Evolutionary conservation across 2,888 invertebrate genomes (phyloP), one percentile per base, ranked within the genome.

Genomic region (Noctua janthe): DNA sequence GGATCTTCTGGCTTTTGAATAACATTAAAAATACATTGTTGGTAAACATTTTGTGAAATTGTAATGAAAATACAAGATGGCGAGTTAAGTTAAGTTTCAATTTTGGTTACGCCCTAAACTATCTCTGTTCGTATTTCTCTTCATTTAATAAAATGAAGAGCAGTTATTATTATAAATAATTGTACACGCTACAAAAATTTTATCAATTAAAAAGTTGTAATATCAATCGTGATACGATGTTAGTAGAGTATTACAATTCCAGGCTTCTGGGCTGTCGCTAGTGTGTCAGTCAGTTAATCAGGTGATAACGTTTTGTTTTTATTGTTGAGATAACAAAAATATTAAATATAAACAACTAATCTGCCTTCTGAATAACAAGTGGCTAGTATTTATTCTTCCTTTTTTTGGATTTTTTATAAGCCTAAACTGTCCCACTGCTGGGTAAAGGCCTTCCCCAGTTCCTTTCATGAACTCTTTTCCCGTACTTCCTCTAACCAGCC

Each of bases 191-290:
- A 56, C 8, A 66, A 20, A n/a, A 15, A 8, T 23, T 47, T n/a
- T 64, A 71, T 39, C 20, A 29, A 49, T 23, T 29, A n/a, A 43
- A 78, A 59, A 54, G 15, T 62, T 59, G 29, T 59, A 39, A 51
- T 15, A 80, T 49, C 11, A 80, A 35, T 49, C 29, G 10, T 49
- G 15, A 47, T 47, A 62, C 35, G 59, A 74, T 54, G 69, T 81
- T n/a, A 62, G 15, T 80, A 43, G 39, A 67, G 56, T 72, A 66
- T 7, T 23, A 20, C 47, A 47, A 62, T 69, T 74, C 43, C 20
- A n/a, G 43, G 51, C 74, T 80, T 59, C 35, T 51, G 73, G 23
- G 59, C 49, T 39, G 10, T 49, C 4, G 76, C 20, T 67, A 56
- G 17, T n/a, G 29, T 35, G 51, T 43, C 72, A 62, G 62, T 77